Evolutionary conservation across 2,888 invertebrate genomes (phyloP).

Genomic region (Biston stratarius): DNA sequence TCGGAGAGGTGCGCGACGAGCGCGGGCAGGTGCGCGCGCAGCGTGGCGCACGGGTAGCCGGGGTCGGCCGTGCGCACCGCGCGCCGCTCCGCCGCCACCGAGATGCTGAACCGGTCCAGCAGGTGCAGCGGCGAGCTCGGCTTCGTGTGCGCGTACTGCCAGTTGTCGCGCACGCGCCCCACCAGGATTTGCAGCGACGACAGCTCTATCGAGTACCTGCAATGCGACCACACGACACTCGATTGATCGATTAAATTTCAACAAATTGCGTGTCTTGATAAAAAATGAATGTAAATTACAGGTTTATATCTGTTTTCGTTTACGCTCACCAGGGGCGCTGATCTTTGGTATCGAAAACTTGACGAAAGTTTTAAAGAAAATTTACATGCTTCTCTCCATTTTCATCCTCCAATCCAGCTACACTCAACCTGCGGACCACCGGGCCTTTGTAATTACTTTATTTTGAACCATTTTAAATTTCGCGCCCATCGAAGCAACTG

Average conservation of each 20-base stretch:
- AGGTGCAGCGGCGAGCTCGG: conserved; percentile 95
- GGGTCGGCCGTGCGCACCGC: conserved; percentile 94
- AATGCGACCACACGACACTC: not conserved
- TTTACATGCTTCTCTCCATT: too few species aligned
- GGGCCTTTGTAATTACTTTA: too few species aligned
- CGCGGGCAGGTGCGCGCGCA: conserved; percentile 95
- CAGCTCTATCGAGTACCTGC: conserved; percentile 92
- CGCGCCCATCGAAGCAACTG: too few species aligned
- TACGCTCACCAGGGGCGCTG: too few species aligned
- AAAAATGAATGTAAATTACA: too few species aligned
- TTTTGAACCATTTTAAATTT: too few species aligned
- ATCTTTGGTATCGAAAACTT: too few species aligned
- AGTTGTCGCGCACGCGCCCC: conserved; percentile 95
- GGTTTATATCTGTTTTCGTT: too few species aligned
- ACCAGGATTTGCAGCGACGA: conserved; percentile 95
- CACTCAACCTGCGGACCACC: too few species aligned
- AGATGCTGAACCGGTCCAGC: conserved; percentile 92
- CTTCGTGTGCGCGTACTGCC: conserved; percentile 94
- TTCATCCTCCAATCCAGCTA: too few species aligned
- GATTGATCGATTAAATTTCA: not conserved
- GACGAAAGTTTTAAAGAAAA: too few species aligned
- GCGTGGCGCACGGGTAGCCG: conserved; percentile 93
- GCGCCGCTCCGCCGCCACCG: conserved; percentile 91
- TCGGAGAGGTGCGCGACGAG: conserved; percentile 96
- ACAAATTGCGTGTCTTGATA: too few species aligned